A percentile compares a stretch with the other conserved stretches of the same genome.
Conservation (phyloP, 2,888 invertebrate genomes). For the Rotaria socialis region DNA sequence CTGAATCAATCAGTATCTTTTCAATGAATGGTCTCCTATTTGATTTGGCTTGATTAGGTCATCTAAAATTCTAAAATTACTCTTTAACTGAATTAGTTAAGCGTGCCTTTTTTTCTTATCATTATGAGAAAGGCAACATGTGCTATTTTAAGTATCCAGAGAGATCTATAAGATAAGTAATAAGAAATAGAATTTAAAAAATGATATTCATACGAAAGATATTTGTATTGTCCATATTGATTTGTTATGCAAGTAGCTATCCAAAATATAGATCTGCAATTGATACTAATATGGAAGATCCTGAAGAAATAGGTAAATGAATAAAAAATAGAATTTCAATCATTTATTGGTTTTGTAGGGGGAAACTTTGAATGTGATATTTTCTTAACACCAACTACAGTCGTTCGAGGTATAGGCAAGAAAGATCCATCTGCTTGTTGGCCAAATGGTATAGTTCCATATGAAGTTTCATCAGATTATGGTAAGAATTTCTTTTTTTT, state of each 20-base stretch:
- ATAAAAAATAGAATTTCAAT: background rate
- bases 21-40: too few species aligned
- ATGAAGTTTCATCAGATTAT: background rate
- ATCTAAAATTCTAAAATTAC: too few species aligned
- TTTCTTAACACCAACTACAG: background rate
- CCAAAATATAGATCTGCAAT: background rate
- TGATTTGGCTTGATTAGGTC: too few species aligned
- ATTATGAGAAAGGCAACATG: background rate
- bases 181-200: too few species aligned
- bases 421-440: background rate
- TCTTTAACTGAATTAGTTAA: too few species aligned
- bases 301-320: conserved; percentile 15
- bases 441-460: background rate
- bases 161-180: background rate
- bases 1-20: too few species aligned
- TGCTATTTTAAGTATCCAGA: background rate
- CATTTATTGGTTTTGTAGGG: background rate
- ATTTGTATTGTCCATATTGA: background rate
- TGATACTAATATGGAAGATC: background rate
- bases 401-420: background rate
- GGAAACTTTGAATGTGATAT: conserved; percentile 10
- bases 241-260: background rate
- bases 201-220: background rate
- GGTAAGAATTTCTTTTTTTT: background rate
- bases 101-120: too few species aligned